Conservation (phyloP, 2,888 invertebrate genomes). For the Carcina quercana region DNA sequence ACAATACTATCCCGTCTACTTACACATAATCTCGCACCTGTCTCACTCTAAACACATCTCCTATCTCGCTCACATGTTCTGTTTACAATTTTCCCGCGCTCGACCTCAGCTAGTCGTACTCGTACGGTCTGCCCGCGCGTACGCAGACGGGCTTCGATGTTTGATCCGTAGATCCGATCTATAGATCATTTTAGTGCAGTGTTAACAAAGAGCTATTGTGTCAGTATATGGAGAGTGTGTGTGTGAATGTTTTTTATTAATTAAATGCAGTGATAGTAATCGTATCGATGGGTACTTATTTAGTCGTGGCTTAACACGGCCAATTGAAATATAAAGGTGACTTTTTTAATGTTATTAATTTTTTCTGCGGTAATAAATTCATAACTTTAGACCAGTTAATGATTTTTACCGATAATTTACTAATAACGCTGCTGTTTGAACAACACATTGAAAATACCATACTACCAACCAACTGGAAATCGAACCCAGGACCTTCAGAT, state of each 20-base stretch:
- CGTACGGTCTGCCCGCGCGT: constrained; percentile 34
- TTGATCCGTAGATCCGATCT: too few relatives aligned
- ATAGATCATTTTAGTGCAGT: constrained; percentile 24
- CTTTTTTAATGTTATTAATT: too few relatives aligned
- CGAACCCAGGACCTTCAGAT: too few relatives aligned
- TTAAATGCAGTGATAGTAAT: constrained; percentile 23
- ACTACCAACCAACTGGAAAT: too few relatives aligned
- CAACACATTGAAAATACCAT: too few relatives aligned
- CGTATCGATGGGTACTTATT: constrained; percentile 30
- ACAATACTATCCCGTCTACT: not conserved
- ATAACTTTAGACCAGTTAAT: too few relatives aligned
- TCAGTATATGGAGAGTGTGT: constrained; percentile 23
- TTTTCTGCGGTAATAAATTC: too few relatives aligned
- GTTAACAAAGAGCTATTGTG: constrained; percentile 31
- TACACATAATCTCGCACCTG: constrained; percentile 4
- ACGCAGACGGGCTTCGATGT: constrained; percentile 28
- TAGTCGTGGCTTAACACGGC: too few relatives aligned
- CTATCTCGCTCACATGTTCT: constrained; percentile 31
- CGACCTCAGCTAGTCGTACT: constrained; percentile 39
- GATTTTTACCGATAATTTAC: too few relatives aligned
- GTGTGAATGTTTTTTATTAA: constrained; percentile 31
- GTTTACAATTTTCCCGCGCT: constrained; percentile 52
- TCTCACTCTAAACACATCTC: constrained; percentile 33
- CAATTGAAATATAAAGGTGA: too few relatives aligned
- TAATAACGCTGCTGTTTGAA: too few relatives aligned